Conservation (phyloP, 2,113 vertebrate species). For the Spea multiplicata region DNA sequence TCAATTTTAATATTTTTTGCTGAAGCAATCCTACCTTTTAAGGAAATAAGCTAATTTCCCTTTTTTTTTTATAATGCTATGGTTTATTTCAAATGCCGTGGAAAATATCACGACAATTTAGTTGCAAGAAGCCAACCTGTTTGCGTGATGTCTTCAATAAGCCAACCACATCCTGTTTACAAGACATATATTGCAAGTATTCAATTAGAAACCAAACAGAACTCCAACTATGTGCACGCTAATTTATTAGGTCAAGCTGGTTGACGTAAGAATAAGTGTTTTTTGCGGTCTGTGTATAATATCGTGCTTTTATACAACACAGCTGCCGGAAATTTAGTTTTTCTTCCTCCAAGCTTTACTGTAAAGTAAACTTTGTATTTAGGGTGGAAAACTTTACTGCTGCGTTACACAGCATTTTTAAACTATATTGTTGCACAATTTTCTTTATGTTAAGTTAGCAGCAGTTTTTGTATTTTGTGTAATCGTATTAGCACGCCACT, state of each 20-base stretch:
- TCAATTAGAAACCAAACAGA: neutral
- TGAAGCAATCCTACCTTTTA: no score
- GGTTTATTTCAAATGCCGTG: neutral
- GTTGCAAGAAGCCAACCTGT: no score
- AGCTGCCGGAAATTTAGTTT: slow-evolving; percentile 2
- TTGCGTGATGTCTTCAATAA: neutral
- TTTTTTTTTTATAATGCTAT: neutral
- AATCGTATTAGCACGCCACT: no score
- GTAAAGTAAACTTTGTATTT: slow-evolving; percentile 8
- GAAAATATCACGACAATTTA: neutral
- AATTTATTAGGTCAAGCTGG: neutral
- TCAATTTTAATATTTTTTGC: no score
- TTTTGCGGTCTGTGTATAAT: slow-evolving; percentile 1
- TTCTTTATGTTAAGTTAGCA: neutral
- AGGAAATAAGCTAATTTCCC: no score
- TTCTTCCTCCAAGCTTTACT: neutral
- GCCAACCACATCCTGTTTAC: slow-evolving; percentile 29
- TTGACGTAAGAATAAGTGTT: slow-evolving; percentile 5
- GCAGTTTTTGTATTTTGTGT: no score
- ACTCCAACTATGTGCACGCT: neutral
- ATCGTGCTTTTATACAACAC: neutral
- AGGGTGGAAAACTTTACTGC: slow-evolving; percentile 21
- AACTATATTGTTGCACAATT: neutral
- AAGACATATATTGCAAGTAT: neutral
- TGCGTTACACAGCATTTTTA: neutral